Evolutionary conservation across 2,797 vertebrate species (phyloP).

Genomic region (Manis crassicaudata): DNA sequence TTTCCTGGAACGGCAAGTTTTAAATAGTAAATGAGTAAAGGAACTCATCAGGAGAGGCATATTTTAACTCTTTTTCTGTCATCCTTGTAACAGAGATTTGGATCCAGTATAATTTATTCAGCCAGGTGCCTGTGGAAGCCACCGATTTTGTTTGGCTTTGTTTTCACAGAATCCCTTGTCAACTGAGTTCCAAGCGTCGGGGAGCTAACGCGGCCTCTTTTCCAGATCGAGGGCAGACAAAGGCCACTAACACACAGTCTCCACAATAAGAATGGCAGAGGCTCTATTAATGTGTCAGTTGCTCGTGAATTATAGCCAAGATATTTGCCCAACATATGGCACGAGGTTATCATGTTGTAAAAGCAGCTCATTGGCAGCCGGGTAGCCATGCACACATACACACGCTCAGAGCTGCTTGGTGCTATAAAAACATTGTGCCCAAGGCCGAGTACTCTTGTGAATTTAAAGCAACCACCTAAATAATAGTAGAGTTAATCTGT

Average conservation of each 20-base stretch:
- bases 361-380: slow-evolving; percentile 53
- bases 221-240: slow-evolving; percentile 35
- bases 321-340: slow-evolving; percentile 70
- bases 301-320: slow-evolving; percentile 65
- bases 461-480: background rate
- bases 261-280: background rate
- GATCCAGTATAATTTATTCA: slow-evolving; percentile 56
- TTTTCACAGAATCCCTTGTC: slow-evolving; percentile 50
- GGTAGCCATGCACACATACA: background rate
- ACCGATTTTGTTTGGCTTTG: slow-evolving; percentile 51
- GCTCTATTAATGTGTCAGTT: slow-evolving; percentile 63
- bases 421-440: background rate
- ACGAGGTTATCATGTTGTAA: slow-evolving; percentile 49
- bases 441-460: background rate
- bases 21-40: slow-evolving; percentile 8
- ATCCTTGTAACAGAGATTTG: background rate
- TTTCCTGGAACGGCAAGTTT: slow-evolving; percentile 34
- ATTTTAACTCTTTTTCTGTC: slow-evolving; percentile 42
- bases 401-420: background rate
- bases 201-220: slow-evolving; percentile 41
- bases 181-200: background rate
- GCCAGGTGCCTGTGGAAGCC: slow-evolving; percentile 56
- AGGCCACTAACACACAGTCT: slow-evolving; percentile 39
- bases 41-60: background rate
- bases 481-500: background rate